Evolutionary conservation across 2,888 invertebrate genomes (phyloP).

Genomic region (Macroteleia sp.): DNA sequence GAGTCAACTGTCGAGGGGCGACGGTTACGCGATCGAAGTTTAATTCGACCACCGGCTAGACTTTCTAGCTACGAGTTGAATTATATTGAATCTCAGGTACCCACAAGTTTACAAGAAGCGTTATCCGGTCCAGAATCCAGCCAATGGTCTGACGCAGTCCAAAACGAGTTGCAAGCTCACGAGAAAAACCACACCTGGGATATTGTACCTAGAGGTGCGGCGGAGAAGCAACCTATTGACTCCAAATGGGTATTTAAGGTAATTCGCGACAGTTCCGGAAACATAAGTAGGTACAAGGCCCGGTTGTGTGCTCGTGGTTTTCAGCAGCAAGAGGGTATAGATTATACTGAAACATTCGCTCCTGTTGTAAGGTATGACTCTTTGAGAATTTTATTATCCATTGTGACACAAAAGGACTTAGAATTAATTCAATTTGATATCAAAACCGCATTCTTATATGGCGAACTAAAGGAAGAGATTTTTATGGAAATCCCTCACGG

Average conservation of each 20-base stretch:
- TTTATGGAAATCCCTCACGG: conserved; percentile 51
- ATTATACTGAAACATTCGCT: conserved; percentile 36
- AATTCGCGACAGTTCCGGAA: background rate
- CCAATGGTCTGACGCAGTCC: too few relatives aligned
- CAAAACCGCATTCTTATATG: conserved; percentile 42
- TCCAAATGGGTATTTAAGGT: background rate
- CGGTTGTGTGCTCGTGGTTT: conserved; percentile 37
- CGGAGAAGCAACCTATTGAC: background rate
- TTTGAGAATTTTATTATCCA: background rate
- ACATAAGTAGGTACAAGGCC: conserved; percentile 18
- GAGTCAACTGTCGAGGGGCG: too few relatives aligned
- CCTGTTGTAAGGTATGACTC: conserved; percentile 26
- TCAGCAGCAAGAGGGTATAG: conserved; percentile 15
- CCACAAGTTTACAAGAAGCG: conserved; percentile 6
- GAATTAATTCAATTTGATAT: conserved; percentile 31
- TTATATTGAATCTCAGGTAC: conserved; percentile 1
- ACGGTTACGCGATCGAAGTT: too few relatives aligned
- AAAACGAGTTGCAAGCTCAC: too few relatives aligned
- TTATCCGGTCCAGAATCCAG: too few relatives aligned
- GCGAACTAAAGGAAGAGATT: conserved; percentile 22
- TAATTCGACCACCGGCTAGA: background rate
- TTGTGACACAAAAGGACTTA: background rate
- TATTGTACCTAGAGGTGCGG: too few relatives aligned
- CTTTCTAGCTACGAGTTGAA: background rate
- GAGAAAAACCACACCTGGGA: too few relatives aligned